Base-by-base conservation (phyloP, 2,888 invertebrate species). In the Punctoribates punctum region DNA sequence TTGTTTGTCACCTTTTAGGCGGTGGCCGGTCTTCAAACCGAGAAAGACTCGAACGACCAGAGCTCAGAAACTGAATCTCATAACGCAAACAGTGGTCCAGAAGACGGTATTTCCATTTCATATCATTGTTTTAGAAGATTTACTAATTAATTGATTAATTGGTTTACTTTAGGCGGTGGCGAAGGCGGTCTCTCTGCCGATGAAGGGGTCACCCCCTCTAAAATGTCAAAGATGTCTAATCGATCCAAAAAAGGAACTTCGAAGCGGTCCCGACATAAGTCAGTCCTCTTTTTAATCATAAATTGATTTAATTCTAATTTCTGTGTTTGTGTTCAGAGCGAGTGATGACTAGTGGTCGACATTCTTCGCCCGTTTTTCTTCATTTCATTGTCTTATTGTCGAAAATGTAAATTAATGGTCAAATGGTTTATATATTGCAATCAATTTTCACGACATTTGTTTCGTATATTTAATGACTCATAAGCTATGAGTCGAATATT, bases 11-110 rank as follows among this genome's bases (percentile, higher is more conserved):
- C 76, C 46, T 25, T 73, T 60, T 62, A 75, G 74, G 78, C 77
- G 5, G 75, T 77, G 11, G 73, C 57, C 48, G 75, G 75, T 34
- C 67, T 77, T 8, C 42, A 75, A 6, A 60, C 57, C 6, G 78
- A 77, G 67, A 77, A 74, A 73, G 78, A 78, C 15, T 54, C 57
- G 23, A 48, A 73, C 42, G 74, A 75, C 9, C 75, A 46, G 38
- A 60, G 48, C 4, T 77, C 74, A 70, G 78, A 78, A 67, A 25
- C 25, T 29, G 78, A 77, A 20, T 75, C 74, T 34, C 78, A 78
- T 27, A 78, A 77, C 72, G 73, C 77, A 2, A 77, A 77, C 38
- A 78, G 78, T 73, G 78, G 75, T 11, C 62, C 76, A 38, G 77
- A 75, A 25, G 79, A 79, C 27, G 77, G 77, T 77, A 38, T 42